These are phyloP conservation scores for Nasonia longicornis DNA, from an alignment of 1,140 invertebrate species.

Conservation along the genomic window DNA sequence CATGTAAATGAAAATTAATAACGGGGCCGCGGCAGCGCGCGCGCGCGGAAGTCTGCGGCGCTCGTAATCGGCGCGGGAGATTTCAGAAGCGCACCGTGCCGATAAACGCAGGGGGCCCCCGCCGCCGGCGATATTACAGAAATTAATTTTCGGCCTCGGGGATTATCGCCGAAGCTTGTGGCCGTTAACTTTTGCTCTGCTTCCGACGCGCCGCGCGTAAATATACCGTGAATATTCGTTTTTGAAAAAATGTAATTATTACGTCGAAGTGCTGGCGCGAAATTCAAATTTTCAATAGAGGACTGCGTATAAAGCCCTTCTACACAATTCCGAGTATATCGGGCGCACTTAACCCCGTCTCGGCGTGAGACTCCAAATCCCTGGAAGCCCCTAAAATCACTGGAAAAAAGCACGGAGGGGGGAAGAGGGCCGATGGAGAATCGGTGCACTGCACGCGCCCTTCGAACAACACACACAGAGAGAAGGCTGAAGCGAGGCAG, in stretches of 20 bases:
- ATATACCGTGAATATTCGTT: neutral
- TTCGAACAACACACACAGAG: neutral
- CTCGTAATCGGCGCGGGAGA: constrained; percentile 13
- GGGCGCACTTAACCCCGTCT: no score
- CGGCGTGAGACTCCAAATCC: neutral
- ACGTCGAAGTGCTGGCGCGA: neutral
- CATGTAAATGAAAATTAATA: constrained; percentile 43
- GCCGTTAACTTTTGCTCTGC: neutral
- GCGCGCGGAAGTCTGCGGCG: constrained; percentile 21
- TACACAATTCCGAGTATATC: no score
- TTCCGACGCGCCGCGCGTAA: neutral
- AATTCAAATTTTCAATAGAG: neutral
- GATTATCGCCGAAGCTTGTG: constrained; percentile 16
- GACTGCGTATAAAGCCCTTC: no score
- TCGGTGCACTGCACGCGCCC: neutral
- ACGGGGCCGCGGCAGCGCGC: neutral
- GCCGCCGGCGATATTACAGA: constrained; percentile 23
- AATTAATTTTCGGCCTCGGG: constrained; percentile 32
- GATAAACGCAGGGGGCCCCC: constrained; percentile 12
- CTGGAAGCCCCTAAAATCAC: neutral
- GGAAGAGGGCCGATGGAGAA: neutral
- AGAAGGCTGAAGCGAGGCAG: neutral
- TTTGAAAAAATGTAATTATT: no score
- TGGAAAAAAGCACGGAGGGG: no score
- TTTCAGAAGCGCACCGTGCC: constrained; percentile 7